Evolutionary conservation across 2,888 invertebrate genomes (phyloP), one percentile per base, ranked within the genome.

Genomic region (Phaedon cochleariae): DNA sequence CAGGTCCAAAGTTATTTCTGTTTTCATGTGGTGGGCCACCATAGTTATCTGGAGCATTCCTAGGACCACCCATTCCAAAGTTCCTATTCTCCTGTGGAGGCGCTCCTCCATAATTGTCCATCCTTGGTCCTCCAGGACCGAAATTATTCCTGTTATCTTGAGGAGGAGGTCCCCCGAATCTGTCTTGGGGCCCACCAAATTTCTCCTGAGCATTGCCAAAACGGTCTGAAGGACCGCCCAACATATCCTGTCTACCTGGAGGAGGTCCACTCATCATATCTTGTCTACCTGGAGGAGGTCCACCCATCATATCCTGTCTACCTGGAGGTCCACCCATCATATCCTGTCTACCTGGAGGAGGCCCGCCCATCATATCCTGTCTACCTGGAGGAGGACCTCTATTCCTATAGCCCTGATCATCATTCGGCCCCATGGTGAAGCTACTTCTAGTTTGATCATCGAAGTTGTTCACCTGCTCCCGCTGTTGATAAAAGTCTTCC

Each of bases 371-470:
- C 41, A 54, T 48, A 21, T 59, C 41, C 37, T 26, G 26, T 7
- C 26, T 26, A 5, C 26, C 26, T 5, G 26, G 26, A 26, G 7
- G 49, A 26, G 18, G 55, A n/a, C 31, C 49, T 17, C 60, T 51
- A 10, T 22, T 41, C 52, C 53, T 60, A 17, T 52, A 51, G 22
- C 41, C 41, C 29, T 60, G 52, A 45, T 60, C 52, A 57, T 57
- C 57, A 9, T 45, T 57, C 9, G 46, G 57, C n/a, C 57, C 57
- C 57, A 57, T 57, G 4, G 57, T 57, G 45, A 81, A 81, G 69
- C 81, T 81, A 65, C 80, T 80, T 58, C 80, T 67, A 45, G 81
- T 80, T 60, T 81, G 81, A 64, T 81, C 81, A 62, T 81, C 81
- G 65, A 79, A 78, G 70, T 80, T 80, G 62, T 76, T 77, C 1